Base-by-base conservation (phyloP, 2,888 invertebrate species). In the Psylliodes chrysocephalus region DNA sequence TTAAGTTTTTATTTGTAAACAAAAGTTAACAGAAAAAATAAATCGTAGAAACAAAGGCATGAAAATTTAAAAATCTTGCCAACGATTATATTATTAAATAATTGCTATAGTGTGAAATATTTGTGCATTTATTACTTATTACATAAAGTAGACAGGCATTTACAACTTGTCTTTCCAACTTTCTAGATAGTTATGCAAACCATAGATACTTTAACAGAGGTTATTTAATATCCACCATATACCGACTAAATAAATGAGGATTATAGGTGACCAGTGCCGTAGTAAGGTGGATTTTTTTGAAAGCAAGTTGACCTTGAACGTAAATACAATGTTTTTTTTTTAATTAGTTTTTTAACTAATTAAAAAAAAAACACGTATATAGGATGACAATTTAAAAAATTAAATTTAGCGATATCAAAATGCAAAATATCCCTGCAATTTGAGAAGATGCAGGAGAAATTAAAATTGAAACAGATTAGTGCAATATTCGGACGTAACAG, bases 181-280 rank as follows among this genome's bases (percentile, higher is more conserved):
- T 35, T 35, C 35, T 35, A 35, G 35, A 35, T 14, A 35, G 35
- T 35, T 35, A 35, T 35, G 35, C 35, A 35, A 35, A 35, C 35
- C 35, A 35, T 1, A 12, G 35, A 35, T 35, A 35, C 35, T 30
- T 30, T 10, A 30, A 8, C 35, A 35, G 35, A 35, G n/a, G 35
- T 35, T 35, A 35, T 35, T 35, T 35, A 35, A 35, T 35, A 35
- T 14, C 14, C 14, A 6, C 12, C 35, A 35, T 35, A 35, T 35
- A 12, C 10, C 10, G n/a, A 2, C 12, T 14, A 14, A 35, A 35
- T 12, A 35, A 12, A 35, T 14, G 35, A 14, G 14, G 14, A 35
- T 14, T 14, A 10, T 35, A 2, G 6, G 30, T 6, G 35, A 35
- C 4, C 35, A 35, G 35, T 35, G 35, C 2, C 3, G 35, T 35